These are phyloP conservation scores for Papilio aristodemus DNA, from an alignment of 1,140 invertebrate species.

Conservation along the genomic window DNA sequence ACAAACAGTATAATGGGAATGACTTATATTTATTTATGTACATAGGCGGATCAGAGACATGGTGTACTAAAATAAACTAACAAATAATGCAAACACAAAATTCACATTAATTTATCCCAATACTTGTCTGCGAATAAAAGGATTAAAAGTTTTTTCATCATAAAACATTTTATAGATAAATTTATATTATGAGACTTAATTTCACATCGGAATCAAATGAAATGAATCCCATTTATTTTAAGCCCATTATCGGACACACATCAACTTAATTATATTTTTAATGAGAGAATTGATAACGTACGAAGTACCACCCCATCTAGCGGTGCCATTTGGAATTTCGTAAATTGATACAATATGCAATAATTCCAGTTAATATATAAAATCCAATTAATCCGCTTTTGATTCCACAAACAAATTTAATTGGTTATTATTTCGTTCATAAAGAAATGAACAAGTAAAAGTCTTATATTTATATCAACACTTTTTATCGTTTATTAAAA, in stretches of 20 bases:
- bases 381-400: neutral
- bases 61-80: no score
- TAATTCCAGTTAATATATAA: neutral
- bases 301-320: conserved; percentile 16
- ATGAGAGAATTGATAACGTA: conserved; percentile 37
- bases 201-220: neutral
- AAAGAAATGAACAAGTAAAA: neutral
- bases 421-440: neutral
- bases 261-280: conserved; percentile 39
- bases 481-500: no score
- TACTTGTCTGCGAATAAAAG: no score
- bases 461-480: no score
- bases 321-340: neutral
- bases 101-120: no score
- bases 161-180: neutral
- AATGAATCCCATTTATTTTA: conserved; percentile 17
- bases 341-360: conserved; percentile 1
- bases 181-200: neutral
- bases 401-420: neutral
- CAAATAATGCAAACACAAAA: no score
- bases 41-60: no score
- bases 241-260: neutral
- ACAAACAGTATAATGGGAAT: no score
- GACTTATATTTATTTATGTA: no score
- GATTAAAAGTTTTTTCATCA: no score